These are phyloP conservation scores for Dasyprocta punctata DNA, from an alignment of 2,113 vertebrate genomes.

Conservation along the genomic window DNA sequence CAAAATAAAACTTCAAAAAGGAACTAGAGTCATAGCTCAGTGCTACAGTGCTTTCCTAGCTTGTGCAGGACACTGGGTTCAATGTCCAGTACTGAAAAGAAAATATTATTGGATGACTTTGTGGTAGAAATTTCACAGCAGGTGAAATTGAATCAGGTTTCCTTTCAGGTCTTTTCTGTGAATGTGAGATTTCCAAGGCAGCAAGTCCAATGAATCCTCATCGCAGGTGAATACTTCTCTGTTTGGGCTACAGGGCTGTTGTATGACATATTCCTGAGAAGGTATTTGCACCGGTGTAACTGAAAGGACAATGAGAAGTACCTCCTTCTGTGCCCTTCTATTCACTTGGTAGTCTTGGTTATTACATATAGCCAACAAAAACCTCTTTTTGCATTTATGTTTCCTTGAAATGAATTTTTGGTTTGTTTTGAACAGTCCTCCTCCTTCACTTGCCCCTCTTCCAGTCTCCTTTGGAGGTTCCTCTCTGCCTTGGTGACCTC, in stretches of 20 bases:
- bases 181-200: not conserved
- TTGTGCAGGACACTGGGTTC: not conserved
- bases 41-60: not conserved
- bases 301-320: not conserved
- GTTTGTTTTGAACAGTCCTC: not conserved
- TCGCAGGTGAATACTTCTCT: rapidly evolving
- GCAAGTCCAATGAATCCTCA: not conserved
- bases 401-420: not conserved
- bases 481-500: not conserved
- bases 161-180: not conserved
- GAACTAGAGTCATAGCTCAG: not conserved
- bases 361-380: not conserved
- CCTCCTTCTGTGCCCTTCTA: not conserved
- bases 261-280: not conserved
- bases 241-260: not conserved
- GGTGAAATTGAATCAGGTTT: not conserved
- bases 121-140: not conserved
- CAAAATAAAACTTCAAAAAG: not conserved
- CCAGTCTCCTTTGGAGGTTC: not conserved
- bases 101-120: not conserved
- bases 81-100: not conserved
- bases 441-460: not conserved
- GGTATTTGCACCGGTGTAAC: no score
- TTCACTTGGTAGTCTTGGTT: not conserved
- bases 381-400: not conserved